Base-by-base conservation (phyloP, 2,797 vertebrate genomes). In the Champsocephalus esox region DNA sequence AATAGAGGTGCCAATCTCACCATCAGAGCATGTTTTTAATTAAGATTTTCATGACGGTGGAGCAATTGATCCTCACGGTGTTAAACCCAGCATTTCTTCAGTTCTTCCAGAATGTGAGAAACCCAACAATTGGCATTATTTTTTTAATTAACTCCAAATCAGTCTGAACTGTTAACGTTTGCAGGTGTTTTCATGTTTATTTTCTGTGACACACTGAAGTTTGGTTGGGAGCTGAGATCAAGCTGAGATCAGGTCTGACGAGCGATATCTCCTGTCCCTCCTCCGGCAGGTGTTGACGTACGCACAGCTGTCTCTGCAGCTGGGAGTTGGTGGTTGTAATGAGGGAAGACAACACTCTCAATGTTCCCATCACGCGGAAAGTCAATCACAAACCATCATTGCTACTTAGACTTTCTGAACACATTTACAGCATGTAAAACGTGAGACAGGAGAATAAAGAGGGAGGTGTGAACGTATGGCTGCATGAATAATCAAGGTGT, bases 271-370 rank as follows among this genome's bases (percentile, higher is more conserved):
- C 73, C 66, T 44, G 58, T 69, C 75, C 71, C 48, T 79, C 77
- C 75, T 57, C 72, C 66, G 64, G 71, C 88, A 89, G 81, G 83
- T 90, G 89, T 75, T 81, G 83, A 81, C 48, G 19, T 80, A 41
- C 32, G 61, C 24, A 38, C 88, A 90, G 86, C 87, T 92, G 89
- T 77, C 76, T 67, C 49, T 78, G 80, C 89, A 92, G 88, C 90
- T 92, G 88, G 79, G 75, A 50, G 74, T 51, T 11, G 57, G 57
- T 57, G 71, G 63, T 77, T 76, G 56, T 75, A 86, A 90, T 83
- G 73, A 85, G 72, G 7, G 9, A 75, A 87, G 67, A 87, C 70
- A 73, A 75, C 74, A 55, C 62, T 75, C 65, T 52, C 55, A 46
- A 56, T 56, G 66, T 80, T 84, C 72, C 50, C 49, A 79, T 75